Conservation (phyloP, 2,797 vertebrate species). For the Phoebastria nigripes region DNA sequence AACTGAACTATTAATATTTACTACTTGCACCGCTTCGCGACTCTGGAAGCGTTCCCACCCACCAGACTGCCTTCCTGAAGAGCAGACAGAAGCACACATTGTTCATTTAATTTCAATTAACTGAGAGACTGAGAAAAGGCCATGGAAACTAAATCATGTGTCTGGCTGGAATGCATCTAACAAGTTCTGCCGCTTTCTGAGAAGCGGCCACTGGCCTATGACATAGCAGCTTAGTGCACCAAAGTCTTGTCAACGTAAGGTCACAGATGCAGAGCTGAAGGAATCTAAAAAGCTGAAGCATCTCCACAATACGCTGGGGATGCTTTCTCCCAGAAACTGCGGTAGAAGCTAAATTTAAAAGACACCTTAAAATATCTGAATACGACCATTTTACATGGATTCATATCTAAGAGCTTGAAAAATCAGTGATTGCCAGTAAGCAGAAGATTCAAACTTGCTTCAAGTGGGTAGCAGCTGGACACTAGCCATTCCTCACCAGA, state of each 20-base stretch:
- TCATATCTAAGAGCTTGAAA: background rate
- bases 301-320: background rate
- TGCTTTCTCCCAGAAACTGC: background rate
- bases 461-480: background rate
- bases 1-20: background rate
- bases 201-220: background rate
- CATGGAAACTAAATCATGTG: background rate
- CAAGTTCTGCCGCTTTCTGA: background rate
- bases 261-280: background rate
- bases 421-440: background rate
- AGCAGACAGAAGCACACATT: constrained; percentile 5
- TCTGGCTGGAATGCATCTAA: background rate
- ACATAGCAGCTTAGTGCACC: background rate
- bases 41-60: background rate
- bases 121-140: background rate
- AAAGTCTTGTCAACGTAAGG: background rate
- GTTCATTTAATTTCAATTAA: constrained; percentile 4
- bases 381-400: background rate
- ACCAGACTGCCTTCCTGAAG: background rate
- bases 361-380: background rate
- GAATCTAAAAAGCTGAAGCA: background rate
- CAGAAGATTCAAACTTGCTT: background rate
- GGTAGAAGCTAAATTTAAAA: background rate
- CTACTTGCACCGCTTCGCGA: background rate
- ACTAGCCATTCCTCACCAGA: background rate